phyloP scores from a whole-genome alignment of 2,797 vertebrate genomes.

The Gadopsis marmoratus region DNA sequence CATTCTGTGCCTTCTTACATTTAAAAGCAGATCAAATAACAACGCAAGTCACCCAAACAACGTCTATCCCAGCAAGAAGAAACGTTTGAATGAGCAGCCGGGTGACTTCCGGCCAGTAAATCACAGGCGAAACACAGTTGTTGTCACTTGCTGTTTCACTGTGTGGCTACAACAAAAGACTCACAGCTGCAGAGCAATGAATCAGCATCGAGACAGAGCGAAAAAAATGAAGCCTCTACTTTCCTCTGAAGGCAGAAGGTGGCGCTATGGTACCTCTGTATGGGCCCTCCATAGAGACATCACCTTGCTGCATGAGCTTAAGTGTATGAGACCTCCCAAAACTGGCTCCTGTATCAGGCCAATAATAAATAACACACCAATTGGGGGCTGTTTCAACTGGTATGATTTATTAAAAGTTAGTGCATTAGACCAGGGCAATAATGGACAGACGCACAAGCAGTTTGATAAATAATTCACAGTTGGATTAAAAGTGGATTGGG shows the following conservation, averaged over 20 bases:
- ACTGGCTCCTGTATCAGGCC: slow-evolving; percentile 47
- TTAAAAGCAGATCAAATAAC: not conserved
- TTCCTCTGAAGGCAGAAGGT: slow-evolving; percentile 67
- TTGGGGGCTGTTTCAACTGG: slow-evolving; percentile 42
- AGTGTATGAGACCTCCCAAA: slow-evolving; percentile 16
- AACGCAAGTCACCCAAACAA: no score
- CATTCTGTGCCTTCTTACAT: not conserved
- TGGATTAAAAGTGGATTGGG: slow-evolving; percentile 54
- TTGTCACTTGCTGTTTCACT: slow-evolving; percentile 47
- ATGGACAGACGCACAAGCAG: slow-evolving; percentile 38
- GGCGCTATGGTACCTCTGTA: slow-evolving; percentile 78
- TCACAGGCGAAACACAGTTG: slow-evolving; percentile 34
- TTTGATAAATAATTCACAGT: slow-evolving; percentile 63
- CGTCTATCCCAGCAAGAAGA: not conserved
- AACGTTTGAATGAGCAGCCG: slow-evolving; percentile 15
- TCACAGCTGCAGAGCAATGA: slow-evolving; percentile 60
- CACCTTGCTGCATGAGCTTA: slow-evolving; percentile 4
- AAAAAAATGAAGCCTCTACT: not conserved
- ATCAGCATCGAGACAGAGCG: slow-evolving; percentile 5
- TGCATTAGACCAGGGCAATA: slow-evolving; percentile 59
- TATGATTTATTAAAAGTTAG: slow-evolving; percentile 73
- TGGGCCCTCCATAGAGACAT: slow-evolving; percentile 20
- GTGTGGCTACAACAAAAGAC: slow-evolving; percentile 63
- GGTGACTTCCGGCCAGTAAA: slow-evolving; percentile 17
- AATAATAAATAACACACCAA: slow-evolving; percentile 59